Evolutionary conservation across 2,888 invertebrate genomes (phyloP), one percentile per base, ranked within the genome.

Genomic region (Parnassius mnemosyne): DNA sequence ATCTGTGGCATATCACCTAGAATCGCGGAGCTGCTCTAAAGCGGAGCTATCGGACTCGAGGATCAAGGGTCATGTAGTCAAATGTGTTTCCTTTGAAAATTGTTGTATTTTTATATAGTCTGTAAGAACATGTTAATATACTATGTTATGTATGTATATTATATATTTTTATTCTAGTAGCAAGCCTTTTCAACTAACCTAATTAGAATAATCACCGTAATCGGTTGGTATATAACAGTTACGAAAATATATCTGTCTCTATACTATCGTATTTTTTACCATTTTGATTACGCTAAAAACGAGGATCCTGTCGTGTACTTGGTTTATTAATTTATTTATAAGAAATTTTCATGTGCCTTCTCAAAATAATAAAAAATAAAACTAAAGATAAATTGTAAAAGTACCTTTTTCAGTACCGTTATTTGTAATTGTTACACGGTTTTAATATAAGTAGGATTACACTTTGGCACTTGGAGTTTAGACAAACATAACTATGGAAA

Each of bases 301-400:
- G 67, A 68, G 34, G 47, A 66, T 71, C 63, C 67, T 66, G 13
- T 49, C 51, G 59, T 59, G 13, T 16, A 44, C 47, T 75, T 74
- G 72, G 76, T 76, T 76, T 72, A 78, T 85, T 85, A 75, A 81
- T 90, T 88, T 85, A 78, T 88, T 88, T 81, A 73, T 89, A 90
- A 88, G 85, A 81, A 84, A 84, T 81, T 88, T 89, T 86, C 90
- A 91, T 90, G 91, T 91, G 91, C 91, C 91, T 91, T 91, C 87
- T 86, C 86, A 89, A 84, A 79, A 85, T 81, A 82, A 84, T 79
- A 77, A 80, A 75, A 80, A 82, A 77, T 76, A 74, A 58, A 51
- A 76, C 72, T 80, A 80, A 75, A 73, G 58, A 68, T 79, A 83
- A 83, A 83, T 76, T 81, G 79, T 85, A 81, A 84, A 80, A 76